These are phyloP conservation scores for Dicerorhinus sumatrensis DNA, from an alignment of 2,113 vertebrate genomes.

Conservation along the genomic window DNA sequence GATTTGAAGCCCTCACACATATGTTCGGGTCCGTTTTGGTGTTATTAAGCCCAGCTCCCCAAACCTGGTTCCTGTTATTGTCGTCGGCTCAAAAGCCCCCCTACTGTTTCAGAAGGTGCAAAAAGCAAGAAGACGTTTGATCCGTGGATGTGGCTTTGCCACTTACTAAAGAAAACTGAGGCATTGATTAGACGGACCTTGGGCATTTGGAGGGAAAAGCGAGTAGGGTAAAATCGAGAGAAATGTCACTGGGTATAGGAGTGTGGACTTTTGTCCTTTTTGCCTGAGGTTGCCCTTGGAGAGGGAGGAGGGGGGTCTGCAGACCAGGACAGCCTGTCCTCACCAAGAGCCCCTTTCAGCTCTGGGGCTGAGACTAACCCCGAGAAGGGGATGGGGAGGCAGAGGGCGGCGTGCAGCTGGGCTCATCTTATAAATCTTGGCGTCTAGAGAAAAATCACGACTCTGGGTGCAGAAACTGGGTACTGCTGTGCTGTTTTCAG, in stretches of 20 bases:
- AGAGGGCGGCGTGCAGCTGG: rapidly evolving
- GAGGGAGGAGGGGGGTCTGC: neutral
- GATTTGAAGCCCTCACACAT: neutral
- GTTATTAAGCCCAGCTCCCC: neutral
- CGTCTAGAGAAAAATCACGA: rapidly evolving
- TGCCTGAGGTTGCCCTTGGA: no score
- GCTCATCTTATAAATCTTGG: rapidly evolving
- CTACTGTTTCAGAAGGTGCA: neutral
- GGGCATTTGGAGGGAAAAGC: neutral
- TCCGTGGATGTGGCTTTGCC: neutral
- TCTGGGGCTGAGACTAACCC: neutral
- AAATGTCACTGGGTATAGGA: neutral
- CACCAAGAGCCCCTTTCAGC: neutral
- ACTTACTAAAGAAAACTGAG: neutral
- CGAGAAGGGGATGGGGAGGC: rapidly evolving
- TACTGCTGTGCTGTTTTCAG: neutral
- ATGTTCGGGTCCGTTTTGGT: neutral
- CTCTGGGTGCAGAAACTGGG: neutral
- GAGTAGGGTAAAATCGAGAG: no score
- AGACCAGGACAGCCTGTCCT: neutral
- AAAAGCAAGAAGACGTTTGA: neutral
- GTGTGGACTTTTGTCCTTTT: neutral
- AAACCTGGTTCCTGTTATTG: neutral
- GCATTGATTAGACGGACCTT: neutral
- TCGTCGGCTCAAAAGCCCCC: rapidly evolving